Evolutionary conservation across 2,888 invertebrate genomes (phyloP).

Genomic region (Lepas anatifera): DNA sequence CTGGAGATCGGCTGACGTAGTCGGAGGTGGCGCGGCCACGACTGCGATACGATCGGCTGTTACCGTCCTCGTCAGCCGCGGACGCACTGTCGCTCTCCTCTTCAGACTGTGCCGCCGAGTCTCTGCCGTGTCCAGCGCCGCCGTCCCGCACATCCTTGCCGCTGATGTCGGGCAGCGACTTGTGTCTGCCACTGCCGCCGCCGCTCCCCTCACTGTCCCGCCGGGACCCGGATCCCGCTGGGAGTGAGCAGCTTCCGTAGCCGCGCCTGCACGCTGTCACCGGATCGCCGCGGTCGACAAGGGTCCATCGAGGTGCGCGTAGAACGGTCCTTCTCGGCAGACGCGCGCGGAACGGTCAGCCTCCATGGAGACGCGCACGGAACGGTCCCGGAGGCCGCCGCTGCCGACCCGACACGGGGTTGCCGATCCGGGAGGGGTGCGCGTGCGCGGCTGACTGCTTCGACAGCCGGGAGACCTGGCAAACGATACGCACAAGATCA

Average conservation of each 20-base stretch:
- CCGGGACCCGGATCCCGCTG: too few species aligned
- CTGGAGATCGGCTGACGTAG: conserved; percentile 27
- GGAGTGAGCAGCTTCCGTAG: conserved; percentile 53
- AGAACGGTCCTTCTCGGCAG: too few species aligned
- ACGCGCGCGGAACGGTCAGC: too few species aligned
- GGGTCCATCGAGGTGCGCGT: too few species aligned
- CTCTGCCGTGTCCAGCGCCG: neutral
- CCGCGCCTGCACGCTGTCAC: conserved; percentile 60
- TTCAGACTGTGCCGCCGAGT: neutral
- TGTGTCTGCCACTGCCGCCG: conserved; percentile 72
- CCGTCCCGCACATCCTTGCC: neutral
- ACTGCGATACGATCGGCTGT: too few species aligned
- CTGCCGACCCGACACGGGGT: too few species aligned
- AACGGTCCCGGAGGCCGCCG: conserved; percentile 18
- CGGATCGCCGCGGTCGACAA: conserved; percentile 38
- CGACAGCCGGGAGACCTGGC: conserved; percentile 13
- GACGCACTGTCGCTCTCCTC: neutral
- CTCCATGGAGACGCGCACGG: conserved; percentile 17
- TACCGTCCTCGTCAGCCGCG: too few species aligned
- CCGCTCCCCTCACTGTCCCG: conserved; percentile 52
- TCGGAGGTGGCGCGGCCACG: conserved; percentile 26
- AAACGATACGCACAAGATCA: conserved; percentile 12
- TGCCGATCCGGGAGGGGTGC: conserved; percentile 14
- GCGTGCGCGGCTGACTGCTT: conserved; percentile 1
- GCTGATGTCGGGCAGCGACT: conserved; percentile 46